phyloP scores from a whole-genome alignment of 2,797 vertebrate genomes.

The Enteromius afrohamiltoni region DNA sequence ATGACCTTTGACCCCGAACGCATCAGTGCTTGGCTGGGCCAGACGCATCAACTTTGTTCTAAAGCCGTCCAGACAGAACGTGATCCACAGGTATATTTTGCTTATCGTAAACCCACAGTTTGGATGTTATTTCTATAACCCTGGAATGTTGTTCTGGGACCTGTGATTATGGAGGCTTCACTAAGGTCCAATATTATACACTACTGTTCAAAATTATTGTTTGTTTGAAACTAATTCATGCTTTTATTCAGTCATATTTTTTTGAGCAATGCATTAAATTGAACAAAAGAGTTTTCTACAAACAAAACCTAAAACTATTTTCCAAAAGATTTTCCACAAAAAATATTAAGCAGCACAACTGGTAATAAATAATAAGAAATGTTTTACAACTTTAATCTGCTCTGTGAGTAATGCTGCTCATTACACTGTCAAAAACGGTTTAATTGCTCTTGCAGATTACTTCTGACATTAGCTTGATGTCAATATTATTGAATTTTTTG shows the following conservation, averaged over 20 bases:
- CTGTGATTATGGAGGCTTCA: conserved; percentile 9
- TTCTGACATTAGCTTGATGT: conserved; percentile 20
- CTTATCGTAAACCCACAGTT: not conserved
- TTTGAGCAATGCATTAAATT: not conserved
- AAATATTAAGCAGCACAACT: not conserved
- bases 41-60: conserved; percentile 66
- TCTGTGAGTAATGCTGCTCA: not conserved
- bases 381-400: not conserved
- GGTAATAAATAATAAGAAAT: not conserved
- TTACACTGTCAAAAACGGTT: not conserved
- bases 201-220: not conserved
- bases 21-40: conserved; percentile 78
- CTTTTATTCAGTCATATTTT: not conserved
- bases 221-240: not conserved
- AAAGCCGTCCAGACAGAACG: conserved; percentile 71
- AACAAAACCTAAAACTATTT: not conserved
- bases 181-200: not conserved
- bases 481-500: conserved; percentile 17
- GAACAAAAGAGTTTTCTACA: not conserved
- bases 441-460: conserved; percentile 7
- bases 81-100: conserved; percentile 54
- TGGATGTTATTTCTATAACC: not conserved
- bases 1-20: conserved; percentile 69
- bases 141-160: not conserved
- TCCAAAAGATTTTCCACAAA: not conserved